Percentiles rank a stretch among this genome's conserved stretches.
Evolutionary conservation across 2,888 invertebrate genomes (phyloP).

Genomic region (Blomia tropicalis): DNA sequence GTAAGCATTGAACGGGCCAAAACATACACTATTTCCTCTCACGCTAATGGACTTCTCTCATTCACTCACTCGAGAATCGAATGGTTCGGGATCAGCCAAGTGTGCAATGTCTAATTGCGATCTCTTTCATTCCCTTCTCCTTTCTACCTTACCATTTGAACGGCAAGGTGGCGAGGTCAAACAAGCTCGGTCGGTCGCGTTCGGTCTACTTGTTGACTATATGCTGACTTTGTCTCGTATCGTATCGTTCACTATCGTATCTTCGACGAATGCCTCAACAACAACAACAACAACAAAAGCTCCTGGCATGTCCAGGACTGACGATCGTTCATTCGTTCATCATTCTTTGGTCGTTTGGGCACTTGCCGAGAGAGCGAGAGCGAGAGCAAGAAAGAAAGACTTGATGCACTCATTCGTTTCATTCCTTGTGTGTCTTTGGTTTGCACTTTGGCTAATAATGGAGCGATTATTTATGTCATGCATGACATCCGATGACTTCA

Average conservation of each 20-base stretch:
- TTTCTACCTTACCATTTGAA: neutral
- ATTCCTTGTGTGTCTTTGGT: neutral
- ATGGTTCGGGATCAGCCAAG: conserved; percentile 9
- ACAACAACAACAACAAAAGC: too few relatives aligned
- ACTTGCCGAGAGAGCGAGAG: too few relatives aligned
- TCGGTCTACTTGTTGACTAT: conserved; percentile 2
- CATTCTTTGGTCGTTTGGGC: too few relatives aligned
- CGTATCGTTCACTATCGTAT: neutral
- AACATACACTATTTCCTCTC: too few relatives aligned
- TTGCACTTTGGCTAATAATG: conserved; percentile 5
- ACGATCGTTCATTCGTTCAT: too few relatives aligned
- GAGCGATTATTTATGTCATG: conserved; percentile 15
- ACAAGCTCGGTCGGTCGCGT: neutral
- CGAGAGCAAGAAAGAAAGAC: too few relatives aligned
- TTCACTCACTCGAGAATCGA: conserved; percentile 7
- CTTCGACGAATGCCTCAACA: too few relatives aligned
- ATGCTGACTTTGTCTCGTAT: neutral
- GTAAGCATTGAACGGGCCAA: too few relatives aligned
- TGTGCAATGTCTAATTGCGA: conserved; percentile 15
- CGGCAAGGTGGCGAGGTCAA: neutral
- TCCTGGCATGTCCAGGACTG: too few relatives aligned
- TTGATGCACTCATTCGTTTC: too few relatives aligned
- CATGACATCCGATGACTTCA: conserved; percentile 12
- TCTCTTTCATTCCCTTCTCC: neutral
- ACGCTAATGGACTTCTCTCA: neutral